These are phyloP conservation scores for Strix uralensis DNA, from an alignment of 2,113 vertebrate species.

Conservation along the genomic window DNA sequence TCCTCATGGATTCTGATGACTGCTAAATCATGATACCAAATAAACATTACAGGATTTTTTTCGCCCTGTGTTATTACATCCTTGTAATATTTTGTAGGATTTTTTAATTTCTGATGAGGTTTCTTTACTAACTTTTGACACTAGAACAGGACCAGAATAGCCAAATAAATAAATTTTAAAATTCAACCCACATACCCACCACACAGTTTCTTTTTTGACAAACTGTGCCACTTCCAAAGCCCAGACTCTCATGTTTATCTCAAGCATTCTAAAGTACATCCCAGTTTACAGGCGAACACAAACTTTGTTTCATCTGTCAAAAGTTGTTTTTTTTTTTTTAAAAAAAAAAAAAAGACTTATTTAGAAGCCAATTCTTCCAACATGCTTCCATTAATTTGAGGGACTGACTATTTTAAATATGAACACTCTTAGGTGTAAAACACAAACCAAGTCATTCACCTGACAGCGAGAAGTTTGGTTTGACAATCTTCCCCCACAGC, in stretches of 20 bases:
- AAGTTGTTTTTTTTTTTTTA: not conserved
- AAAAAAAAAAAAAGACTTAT: not conserved
- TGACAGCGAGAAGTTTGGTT: not conserved
- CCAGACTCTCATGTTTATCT: not conserved
- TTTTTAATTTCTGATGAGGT: not conserved
- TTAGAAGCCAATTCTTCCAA: not conserved
- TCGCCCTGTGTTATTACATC: not conserved
- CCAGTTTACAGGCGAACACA: not conserved
- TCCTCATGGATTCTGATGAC: slow-evolving; percentile 16
- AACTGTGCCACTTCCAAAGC: not conserved
- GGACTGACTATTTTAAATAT: not conserved
- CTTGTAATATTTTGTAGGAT: not conserved
- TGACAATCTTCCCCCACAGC: not conserved
- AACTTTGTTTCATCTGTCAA: not conserved
- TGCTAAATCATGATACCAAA: slow-evolving; percentile 9
- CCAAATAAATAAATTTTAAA: not conserved
- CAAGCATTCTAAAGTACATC: not conserved
- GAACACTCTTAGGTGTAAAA: not conserved
- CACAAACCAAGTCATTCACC: not conserved
- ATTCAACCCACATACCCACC: not conserved
- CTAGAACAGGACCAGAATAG: not conserved
- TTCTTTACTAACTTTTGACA: not conserved
- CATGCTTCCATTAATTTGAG: not conserved
- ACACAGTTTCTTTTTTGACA: not conserved
- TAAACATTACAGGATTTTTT: not conserved